Evolutionary conservation across 2,888 invertebrate species (phyloP).

Genomic region (Ectemnius continuus): DNA sequence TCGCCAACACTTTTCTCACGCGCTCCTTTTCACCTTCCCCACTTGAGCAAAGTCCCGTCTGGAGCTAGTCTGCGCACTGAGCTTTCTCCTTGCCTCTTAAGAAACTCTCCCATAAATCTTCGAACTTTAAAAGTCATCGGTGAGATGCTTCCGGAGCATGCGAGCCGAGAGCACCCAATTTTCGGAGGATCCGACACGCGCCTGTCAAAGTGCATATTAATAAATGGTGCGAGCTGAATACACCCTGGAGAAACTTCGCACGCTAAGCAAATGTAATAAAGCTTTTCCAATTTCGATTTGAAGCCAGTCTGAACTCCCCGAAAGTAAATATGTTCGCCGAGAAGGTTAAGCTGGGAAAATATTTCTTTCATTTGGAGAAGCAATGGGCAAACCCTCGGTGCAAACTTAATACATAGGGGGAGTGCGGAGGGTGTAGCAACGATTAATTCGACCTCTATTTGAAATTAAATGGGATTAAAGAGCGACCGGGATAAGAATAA

Average conservation of each 20-base stretch:
- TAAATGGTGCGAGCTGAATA: slow-evolving; percentile 44
- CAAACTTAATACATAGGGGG: too few species aligned
- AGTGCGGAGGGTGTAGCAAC: too few species aligned
- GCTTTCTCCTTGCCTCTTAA: slow-evolving; percentile 7
- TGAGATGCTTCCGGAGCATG: slow-evolving; percentile 31
- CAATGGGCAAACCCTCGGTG: too few species aligned
- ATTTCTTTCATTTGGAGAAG: too few species aligned
- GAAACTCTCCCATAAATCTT: slow-evolving; percentile 57
- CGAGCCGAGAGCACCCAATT: slow-evolving; percentile 50
- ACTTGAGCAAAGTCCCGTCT: slow-evolving; percentile 23
- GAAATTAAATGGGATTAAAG: slow-evolving; percentile 5
- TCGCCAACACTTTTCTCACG: slow-evolving; percentile 36
- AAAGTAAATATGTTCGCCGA: too few species aligned
- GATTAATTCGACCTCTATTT: slow-evolving; percentile 11
- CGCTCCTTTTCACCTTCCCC: slow-evolving; percentile 17
- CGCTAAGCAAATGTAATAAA: too few species aligned
- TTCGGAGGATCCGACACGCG: background rate
- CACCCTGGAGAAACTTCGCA: background rate
- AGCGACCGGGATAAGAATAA: slow-evolving; percentile 16
- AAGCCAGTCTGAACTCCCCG: too few species aligned
- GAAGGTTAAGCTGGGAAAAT: too few species aligned
- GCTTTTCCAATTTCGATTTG: too few species aligned
- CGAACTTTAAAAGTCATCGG: slow-evolving; percentile 62
- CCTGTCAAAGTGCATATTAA: slow-evolving; percentile 41
- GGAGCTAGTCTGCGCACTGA: slow-evolving; percentile 9